phyloP scores from a whole-genome alignment of 2,888 invertebrate genomes.

The Scaptomyza parva region DNA sequence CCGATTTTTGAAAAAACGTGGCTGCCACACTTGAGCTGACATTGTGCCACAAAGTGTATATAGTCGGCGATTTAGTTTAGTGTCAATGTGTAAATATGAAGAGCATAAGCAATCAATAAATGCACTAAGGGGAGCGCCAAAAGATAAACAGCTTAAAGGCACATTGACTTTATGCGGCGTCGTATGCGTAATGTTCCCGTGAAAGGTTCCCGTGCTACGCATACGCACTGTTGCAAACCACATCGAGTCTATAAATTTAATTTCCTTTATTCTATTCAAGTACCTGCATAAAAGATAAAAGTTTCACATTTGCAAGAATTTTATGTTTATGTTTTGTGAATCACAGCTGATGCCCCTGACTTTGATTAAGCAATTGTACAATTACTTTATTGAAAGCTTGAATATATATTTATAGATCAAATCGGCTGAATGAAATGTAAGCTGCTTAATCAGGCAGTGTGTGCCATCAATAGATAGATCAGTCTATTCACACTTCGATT shows the following conservation, averaged over 20 bases:
- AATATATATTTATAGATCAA: slow-evolving; percentile 18
- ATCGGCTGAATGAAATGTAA: slow-evolving; percentile 40
- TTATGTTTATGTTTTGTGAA: neutral
- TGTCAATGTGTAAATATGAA: slow-evolving; percentile 65
- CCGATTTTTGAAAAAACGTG: slow-evolving; percentile 7
- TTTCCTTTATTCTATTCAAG: too few relatives aligned
- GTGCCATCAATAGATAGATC: slow-evolving; percentile 55
- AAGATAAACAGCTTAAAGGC: slow-evolving; percentile 6
- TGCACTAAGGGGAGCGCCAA: slow-evolving; percentile 2
- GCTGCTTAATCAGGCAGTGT: slow-evolving; percentile 46
- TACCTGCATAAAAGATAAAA: neutral
- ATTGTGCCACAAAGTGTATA: slow-evolving; percentile 54
- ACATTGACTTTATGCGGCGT: slow-evolving; percentile 44
- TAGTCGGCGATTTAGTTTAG: slow-evolving; percentile 55
- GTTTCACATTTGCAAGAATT: neutral
- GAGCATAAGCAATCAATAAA: slow-evolving; percentile 50
- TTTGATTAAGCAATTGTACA: slow-evolving; percentile 14
- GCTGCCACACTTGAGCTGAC: slow-evolving; percentile 40
- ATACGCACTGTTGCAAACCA: slow-evolving; percentile 31
- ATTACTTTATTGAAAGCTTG: neutral
- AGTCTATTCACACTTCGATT: slow-evolving; percentile 72
- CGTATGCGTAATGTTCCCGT: slow-evolving; percentile 41
- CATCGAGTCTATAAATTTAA: too few relatives aligned
- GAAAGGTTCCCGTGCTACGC: slow-evolving; percentile 1
- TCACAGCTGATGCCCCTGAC: neutral